These are phyloP conservation scores for Stenolophus ochropezus DNA, from an alignment of 2,888 invertebrate genomes.

Conservation along the genomic window DNA sequence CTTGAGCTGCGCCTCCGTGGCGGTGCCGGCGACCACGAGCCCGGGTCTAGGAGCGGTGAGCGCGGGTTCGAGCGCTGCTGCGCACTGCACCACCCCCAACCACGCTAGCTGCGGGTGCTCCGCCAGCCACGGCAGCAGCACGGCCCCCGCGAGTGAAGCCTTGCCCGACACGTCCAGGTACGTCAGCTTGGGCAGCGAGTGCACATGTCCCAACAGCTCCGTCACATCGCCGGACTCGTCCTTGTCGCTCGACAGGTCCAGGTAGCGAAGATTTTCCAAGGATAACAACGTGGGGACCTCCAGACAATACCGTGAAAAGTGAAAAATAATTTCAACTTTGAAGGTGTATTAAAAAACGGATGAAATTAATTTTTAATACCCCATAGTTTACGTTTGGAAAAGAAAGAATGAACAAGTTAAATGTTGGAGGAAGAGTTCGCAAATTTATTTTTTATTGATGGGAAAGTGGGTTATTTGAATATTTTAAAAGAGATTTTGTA, in stretches of 20 bases:
- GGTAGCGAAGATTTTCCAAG: constrained; percentile 71
- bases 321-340: too few species aligned
- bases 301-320: too few species aligned
- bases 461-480: too few species aligned
- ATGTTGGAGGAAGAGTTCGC: too few species aligned
- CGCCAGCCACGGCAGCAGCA: constrained; percentile 10
- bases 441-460: too few species aligned
- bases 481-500: too few species aligned
- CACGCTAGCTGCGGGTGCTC: constrained; percentile 41
- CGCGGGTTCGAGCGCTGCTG: constrained; percentile 73
- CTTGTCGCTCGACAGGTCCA: constrained; percentile 77
- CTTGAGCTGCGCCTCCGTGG: constrained; percentile 76
- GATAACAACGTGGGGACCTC: background rate
- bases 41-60: constrained; percentile 71
- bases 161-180: constrained; percentile 80
- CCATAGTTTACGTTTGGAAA: too few species aligned
- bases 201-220: constrained; percentile 72
- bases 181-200: constrained; percentile 75
- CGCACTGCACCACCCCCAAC: constrained; percentile 51
- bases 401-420: too few species aligned
- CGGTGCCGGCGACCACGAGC: constrained; percentile 75
- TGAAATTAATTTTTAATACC: too few species aligned
- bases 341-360: too few species aligned
- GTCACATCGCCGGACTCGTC: constrained; percentile 66
- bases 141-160: constrained; percentile 1